Evolutionary conservation across 2,797 vertebrate genomes (phyloP).

Genomic region (Austrolebias charrua): DNA sequence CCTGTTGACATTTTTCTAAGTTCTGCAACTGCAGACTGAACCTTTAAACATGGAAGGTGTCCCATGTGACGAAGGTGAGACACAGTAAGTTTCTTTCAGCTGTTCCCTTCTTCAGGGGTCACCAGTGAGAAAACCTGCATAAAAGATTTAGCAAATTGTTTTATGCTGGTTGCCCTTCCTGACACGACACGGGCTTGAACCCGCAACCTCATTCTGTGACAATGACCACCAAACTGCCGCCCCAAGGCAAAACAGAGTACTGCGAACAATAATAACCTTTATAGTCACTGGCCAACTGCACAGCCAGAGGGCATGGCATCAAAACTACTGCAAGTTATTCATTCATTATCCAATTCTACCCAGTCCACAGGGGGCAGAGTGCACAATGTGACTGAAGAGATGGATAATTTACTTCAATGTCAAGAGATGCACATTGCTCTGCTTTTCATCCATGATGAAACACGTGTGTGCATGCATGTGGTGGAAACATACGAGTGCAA

Average conservation of each 20-base stretch:
- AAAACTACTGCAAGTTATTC: slow-evolving; percentile 71
- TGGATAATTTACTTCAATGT: slow-evolving; percentile 66
- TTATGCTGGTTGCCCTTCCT: no score
- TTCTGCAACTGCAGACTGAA: no score
- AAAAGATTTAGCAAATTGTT: no score
- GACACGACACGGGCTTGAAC: no score
- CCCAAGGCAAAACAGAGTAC: slow-evolving; percentile 4
- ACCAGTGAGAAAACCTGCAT: no score
- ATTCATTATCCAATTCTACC: slow-evolving; percentile 72
- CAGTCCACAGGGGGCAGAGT: slow-evolving; percentile 56
- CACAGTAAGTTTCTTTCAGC: no score
- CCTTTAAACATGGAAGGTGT: slow-evolving; percentile 1
- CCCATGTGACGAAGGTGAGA: no score
- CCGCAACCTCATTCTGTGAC: background rate
- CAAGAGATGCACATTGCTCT: slow-evolving; percentile 37
- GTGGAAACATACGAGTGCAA: slow-evolving; percentile 24
- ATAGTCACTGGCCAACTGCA: slow-evolving; percentile 42
- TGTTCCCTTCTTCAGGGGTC: no score
- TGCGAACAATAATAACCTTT: background rate
- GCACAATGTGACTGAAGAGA: slow-evolving; percentile 61
- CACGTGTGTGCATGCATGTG: slow-evolving; percentile 16
- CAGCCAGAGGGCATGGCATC: slow-evolving; percentile 61
- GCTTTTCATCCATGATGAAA: slow-evolving; percentile 44
- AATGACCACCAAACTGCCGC: no score
- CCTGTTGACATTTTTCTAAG: no score